Evolutionary conservation across 92 coral and sea anemone species (phyloP).

Genomic region (Montipora capitata): DNA sequence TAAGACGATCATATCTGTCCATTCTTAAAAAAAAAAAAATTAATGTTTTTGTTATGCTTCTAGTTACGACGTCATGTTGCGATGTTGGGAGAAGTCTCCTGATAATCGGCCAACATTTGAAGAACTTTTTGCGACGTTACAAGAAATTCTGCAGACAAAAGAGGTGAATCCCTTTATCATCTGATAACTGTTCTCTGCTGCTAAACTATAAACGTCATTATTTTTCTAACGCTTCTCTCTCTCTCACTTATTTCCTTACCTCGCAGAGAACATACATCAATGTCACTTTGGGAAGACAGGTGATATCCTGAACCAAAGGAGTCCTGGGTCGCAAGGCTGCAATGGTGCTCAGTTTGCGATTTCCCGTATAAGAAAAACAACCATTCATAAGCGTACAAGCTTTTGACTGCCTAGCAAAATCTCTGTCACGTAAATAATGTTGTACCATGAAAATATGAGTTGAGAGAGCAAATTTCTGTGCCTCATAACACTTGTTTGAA

Average conservation of each 20-base stretch:
- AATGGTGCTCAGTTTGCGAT: too few species aligned
- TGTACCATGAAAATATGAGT: too few species aligned
- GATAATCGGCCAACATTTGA: slow-evolving; percentile 82
- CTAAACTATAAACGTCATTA: not conserved
- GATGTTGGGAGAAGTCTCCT: slow-evolving; percentile 82
- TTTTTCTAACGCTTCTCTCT: not conserved
- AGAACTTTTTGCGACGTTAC: slow-evolving; percentile 59
- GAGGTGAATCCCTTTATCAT: slow-evolving; percentile 49
- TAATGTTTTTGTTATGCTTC: not conserved
- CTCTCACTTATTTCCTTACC: not conserved
- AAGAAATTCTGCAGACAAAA: slow-evolving; percentile 59
- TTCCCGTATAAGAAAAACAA: too few species aligned
- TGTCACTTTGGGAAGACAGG: not conserved
- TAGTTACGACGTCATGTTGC: slow-evolving; percentile 84
- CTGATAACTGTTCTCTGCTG: not conserved
- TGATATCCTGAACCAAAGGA: too few species aligned
- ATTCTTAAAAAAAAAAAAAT: too few species aligned
- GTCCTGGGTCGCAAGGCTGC: too few species aligned
- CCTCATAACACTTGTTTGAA: too few species aligned
- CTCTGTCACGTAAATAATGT: too few species aligned
- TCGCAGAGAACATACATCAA: slow-evolving; percentile 62
- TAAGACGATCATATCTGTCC: too few species aligned
- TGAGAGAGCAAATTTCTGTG: too few species aligned
- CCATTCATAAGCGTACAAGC: too few species aligned
- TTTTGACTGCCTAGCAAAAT: too few species aligned